Percentiles rank a stretch among this genome's conserved stretches.
phyloP scores from a whole-genome alignment of 2,888 invertebrate genomes.

The Sphinx pinastri region DNA sequence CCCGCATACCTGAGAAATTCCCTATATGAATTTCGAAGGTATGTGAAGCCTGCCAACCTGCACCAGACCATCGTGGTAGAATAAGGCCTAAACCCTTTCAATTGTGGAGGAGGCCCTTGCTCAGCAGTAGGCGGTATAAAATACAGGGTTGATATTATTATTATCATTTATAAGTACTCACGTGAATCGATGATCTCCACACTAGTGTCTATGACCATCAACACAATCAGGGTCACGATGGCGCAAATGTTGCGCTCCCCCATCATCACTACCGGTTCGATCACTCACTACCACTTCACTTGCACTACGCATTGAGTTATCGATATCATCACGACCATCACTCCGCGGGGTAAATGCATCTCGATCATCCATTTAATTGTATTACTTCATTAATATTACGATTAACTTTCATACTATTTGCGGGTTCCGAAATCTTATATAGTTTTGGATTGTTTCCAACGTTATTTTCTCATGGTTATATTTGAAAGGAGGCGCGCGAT shows the following conservation, averaged over 20 bases:
- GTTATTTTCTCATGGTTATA: constrained; percentile 21
- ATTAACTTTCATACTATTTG: constrained; percentile 25
- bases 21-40: no score
- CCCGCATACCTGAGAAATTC: no score
- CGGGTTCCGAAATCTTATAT: constrained; percentile 22
- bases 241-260: constrained; percentile 56
- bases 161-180: constrained; percentile 50
- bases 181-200: constrained; percentile 73
- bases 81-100: no score
- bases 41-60: no score
- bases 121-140: no score
- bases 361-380: constrained; percentile 8
- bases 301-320: constrained; percentile 34
- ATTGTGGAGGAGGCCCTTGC: no score
- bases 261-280: constrained; percentile 48
- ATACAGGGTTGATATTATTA: no score
- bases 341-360: background rate
- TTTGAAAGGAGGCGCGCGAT: constrained; percentile 7
- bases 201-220: constrained; percentile 62
- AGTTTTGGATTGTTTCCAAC: constrained; percentile 26
- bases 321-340: background rate
- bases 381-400: constrained; percentile 9
- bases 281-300: constrained; percentile 42
- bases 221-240: constrained; percentile 54
- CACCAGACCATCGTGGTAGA: no score